Conservation (phyloP, 2,797 vertebrate genomes). For the Melanotaenia parkinsoni region DNA sequence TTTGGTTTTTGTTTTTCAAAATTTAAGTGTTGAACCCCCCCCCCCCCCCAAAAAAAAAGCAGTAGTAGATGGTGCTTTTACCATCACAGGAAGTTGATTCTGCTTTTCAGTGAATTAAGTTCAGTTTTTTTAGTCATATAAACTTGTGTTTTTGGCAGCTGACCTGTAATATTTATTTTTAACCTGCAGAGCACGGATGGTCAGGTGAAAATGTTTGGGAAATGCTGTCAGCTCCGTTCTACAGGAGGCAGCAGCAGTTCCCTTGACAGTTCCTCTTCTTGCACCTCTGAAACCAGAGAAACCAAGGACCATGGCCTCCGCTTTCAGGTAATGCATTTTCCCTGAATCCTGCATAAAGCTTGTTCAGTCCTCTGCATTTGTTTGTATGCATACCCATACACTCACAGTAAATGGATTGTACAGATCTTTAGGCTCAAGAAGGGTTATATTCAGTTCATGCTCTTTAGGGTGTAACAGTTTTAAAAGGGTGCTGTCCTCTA, state of each 20-base stretch:
- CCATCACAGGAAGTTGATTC: background rate
- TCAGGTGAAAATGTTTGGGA: constrained; percentile 92
- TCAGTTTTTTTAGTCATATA: background rate
- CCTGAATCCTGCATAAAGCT: background rate
- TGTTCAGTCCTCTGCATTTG: background rate
- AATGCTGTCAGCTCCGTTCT: constrained; percentile 92
- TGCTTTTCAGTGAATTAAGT: background rate
- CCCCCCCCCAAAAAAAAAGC: background rate
- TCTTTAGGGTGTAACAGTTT: background rate
- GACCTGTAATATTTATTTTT: background rate
- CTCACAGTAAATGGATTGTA: background rate
- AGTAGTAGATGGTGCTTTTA: background rate
- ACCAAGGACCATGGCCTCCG: constrained; percentile 85
- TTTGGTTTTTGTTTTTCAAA: no score
- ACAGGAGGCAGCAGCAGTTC: constrained; percentile 96
- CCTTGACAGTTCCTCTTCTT: constrained; percentile 92
- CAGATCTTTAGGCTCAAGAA: background rate
- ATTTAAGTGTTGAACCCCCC: no score
- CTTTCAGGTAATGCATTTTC: constrained; percentile 72
- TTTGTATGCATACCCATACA: background rate
- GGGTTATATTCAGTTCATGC: background rate
- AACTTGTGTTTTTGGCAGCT: background rate
- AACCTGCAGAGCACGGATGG: constrained; percentile 87
- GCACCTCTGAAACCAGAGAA: constrained; percentile 88
- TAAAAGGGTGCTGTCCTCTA: background rate